These are phyloP conservation scores for Maccullochella peelii DNA, from an alignment of 2,113 vertebrate genomes.

Conservation along the genomic window DNA sequence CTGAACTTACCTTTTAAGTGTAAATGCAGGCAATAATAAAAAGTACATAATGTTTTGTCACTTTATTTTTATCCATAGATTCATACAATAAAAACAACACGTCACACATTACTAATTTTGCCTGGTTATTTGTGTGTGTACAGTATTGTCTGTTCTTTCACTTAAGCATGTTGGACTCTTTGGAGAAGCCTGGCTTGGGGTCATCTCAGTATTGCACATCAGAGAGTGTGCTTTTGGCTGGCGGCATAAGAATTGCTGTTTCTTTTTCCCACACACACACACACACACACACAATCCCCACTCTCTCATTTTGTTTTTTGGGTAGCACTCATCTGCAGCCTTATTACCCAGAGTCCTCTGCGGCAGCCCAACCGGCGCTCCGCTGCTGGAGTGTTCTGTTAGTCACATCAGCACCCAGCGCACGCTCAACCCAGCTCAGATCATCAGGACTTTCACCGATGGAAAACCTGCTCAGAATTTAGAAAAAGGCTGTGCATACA, in stretches of 20 bases:
- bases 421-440: slow-evolving; percentile 77
- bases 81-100: not conserved
- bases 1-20: not conserved
- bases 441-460: slow-evolving; percentile 83
- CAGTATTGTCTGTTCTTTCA: slow-evolving; percentile 19
- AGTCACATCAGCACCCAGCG: slow-evolving; percentile 79
- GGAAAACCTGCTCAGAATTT: slow-evolving; percentile 82
- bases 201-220: slow-evolving; percentile 33
- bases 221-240: slow-evolving; percentile 43
- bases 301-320: slow-evolving; percentile 68
- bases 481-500: slow-evolving; percentile 75
- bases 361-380: slow-evolving; percentile 62
- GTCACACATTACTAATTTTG: not conserved
- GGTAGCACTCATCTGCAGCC: slow-evolving; percentile 73
- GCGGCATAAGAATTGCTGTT: slow-evolving; percentile 25
- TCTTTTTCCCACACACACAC: slow-evolving; percentile 15
- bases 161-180: slow-evolving; percentile 30
- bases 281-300: slow-evolving; percentile 33
- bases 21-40: not conserved
- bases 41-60: not conserved
- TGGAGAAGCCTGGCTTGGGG: slow-evolving; percentile 28
- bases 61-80: not conserved
- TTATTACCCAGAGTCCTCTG: slow-evolving; percentile 79
- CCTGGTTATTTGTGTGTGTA: not conserved
- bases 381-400: slow-evolving; percentile 68